Base-by-base conservation (phyloP, 2,797 vertebrate genomes). In the Urophycis tenuis region DNA sequence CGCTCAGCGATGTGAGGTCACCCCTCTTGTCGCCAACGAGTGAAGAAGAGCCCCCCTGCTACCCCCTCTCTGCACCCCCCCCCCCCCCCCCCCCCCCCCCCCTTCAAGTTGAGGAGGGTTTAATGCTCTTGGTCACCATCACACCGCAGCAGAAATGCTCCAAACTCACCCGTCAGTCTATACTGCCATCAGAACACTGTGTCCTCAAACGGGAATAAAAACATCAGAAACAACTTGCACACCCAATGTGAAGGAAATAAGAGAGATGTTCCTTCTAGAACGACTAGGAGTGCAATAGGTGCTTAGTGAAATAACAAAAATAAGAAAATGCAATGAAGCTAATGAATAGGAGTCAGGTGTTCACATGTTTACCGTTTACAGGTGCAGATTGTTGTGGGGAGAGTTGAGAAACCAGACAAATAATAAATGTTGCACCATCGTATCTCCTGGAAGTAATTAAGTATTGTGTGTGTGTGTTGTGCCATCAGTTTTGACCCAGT, bases 1-100 rank as follows among this genome's bases (percentile, higher is more conserved):
- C 25, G n/a, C 60, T 64, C 60, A 25, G 60, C n/a, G 60, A n/a
- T 64, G 60, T 64, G 60, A 64, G 60, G 60, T 64, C 60, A 64
- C 12, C 60, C 60, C n/a, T 11, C 60, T 11, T 4, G 49, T 53
- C 49, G 49, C n/a, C 49, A 33, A 71, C 30, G 14, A 70, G 67
- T 19, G 8, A 70, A 5, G 31, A n/a, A n/a, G n/a, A n/a, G n/a
- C n/a, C n/a, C n/a, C n/a, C n/a, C n/a, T n/a, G n/a, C n/a, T n/a
- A n/a, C n/a, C n/a, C n/a, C n/a, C n/a, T n/a, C n/a, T n/a, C n/a
- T n/a, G n/a, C n/a, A 33, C 29, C 67, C 31, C 29, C 41, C 41
- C 41, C 41, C 41, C 41, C 41, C 41, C 41, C 17, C 41, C 41
- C 41, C 17, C 41, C 41, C 33, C 33, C 33, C 33, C 33, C 33